These are phyloP conservation scores for Boloria euphrosyne DNA, from an alignment of 2,888 invertebrate species.

Conservation along the genomic window DNA sequence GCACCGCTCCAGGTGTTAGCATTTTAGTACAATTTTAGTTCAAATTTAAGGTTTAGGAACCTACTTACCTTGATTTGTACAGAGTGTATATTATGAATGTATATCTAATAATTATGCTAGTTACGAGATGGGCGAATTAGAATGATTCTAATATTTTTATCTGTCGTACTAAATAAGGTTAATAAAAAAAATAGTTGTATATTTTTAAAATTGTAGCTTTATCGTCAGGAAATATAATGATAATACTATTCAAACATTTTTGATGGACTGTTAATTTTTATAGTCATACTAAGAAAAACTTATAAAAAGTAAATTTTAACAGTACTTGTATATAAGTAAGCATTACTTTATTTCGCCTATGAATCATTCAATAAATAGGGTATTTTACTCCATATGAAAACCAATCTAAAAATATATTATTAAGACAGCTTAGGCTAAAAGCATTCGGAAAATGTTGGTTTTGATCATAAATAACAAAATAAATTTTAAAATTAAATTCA, in stretches of 20 bases:
- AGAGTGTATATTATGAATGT: slow-evolving; percentile 58
- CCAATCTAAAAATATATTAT: too few relatives aligned
- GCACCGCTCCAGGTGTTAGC: slow-evolving; percentile 50
- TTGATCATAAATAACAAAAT: too few relatives aligned
- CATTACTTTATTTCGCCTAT: slow-evolving; percentile 37
- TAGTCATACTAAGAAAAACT: too few relatives aligned
- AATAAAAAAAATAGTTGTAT: neutral
- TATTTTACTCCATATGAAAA: too few relatives aligned
- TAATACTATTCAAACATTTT: too few relatives aligned
- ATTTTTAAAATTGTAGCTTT: neutral
- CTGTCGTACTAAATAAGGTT: neutral
- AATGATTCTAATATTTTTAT: slow-evolving; percentile 12
- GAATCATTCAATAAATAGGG: slow-evolving; percentile 43
- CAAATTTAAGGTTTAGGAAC: slow-evolving; percentile 62
- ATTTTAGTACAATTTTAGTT: slow-evolving; percentile 77
- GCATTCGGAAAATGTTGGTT: too few relatives aligned
- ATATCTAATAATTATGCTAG: slow-evolving; percentile 45
- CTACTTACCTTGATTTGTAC: slow-evolving; percentile 40
- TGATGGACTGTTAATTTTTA: too few relatives aligned
- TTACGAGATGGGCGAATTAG: slow-evolving; percentile 5
- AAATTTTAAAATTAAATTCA: too few relatives aligned
- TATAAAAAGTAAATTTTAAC: too few relatives aligned
- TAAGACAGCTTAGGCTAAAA: too few relatives aligned
- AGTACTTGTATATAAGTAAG: too few relatives aligned
- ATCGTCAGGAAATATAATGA: too few relatives aligned